These are phyloP conservation scores for Poecilia picta DNA, from an alignment of 2,797 vertebrate species.

Conservation along the genomic window DNA sequence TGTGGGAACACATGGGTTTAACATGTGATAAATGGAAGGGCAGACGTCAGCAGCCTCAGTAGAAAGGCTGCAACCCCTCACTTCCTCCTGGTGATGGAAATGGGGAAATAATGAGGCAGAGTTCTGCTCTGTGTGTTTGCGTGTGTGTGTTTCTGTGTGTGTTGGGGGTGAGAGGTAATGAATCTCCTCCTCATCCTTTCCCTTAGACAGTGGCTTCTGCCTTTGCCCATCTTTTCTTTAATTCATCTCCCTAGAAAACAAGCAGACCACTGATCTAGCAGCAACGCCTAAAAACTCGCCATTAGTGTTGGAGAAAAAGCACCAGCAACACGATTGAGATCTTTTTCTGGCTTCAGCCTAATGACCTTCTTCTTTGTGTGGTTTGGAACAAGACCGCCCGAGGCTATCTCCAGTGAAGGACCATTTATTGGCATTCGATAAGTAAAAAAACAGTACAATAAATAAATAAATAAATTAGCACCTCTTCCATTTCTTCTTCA, in stretches of 20 bases:
- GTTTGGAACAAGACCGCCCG: slow-evolving; percentile 17
- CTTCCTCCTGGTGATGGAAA: slow-evolving; percentile 61
- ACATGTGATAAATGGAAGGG: slow-evolving; percentile 66
- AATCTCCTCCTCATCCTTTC: slow-evolving; percentile 76
- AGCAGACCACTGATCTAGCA: slow-evolving; percentile 55
- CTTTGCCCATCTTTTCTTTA: slow-evolving; percentile 63
- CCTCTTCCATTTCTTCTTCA: background rate
- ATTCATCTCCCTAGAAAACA: slow-evolving; percentile 79
- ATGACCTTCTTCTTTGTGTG: slow-evolving; percentile 34
- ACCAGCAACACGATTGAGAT: slow-evolving; percentile 50
- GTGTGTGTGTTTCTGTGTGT: slow-evolving; percentile 31
- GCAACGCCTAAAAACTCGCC: slow-evolving; percentile 40
- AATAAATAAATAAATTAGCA: no score
- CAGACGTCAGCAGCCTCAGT: slow-evolving; percentile 56
- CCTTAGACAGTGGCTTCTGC: slow-evolving; percentile 69
- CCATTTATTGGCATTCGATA: slow-evolving; percentile 7
- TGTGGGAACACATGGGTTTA: slow-evolving; percentile 10
- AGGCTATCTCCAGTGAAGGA: slow-evolving; percentile 2
- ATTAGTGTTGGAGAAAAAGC: slow-evolving; percentile 51
- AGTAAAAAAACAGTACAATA: background rate
- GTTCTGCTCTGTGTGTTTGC: slow-evolving; percentile 46
- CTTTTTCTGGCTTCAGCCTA: slow-evolving; percentile 35
- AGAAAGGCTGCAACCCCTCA: slow-evolving; percentile 49
- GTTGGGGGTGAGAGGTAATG: slow-evolving; percentile 63
- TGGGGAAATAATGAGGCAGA: slow-evolving; percentile 74